phyloP scores from a whole-genome alignment of 2,888 invertebrate species.

The Drosophila vallismaia region DNA sequence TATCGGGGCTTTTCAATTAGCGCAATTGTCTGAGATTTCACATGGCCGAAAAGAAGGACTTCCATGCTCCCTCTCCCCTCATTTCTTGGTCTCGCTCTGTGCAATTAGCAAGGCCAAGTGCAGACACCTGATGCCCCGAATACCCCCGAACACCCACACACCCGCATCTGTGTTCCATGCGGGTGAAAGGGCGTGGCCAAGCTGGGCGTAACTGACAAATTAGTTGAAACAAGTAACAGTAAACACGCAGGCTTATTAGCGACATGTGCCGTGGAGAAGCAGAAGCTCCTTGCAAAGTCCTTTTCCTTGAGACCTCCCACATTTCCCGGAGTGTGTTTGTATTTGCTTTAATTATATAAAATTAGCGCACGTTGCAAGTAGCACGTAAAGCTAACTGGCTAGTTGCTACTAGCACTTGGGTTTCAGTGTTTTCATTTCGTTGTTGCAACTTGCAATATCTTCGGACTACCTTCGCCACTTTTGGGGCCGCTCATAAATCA shows the following conservation, averaged over 20 bases:
- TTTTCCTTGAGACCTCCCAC: constrained; percentile 41
- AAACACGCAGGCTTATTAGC: constrained; percentile 78
- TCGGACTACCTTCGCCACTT: constrained; percentile 13
- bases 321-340: constrained; percentile 53
- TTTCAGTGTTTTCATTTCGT: constrained; percentile 1
- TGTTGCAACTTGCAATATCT: constrained; percentile 18
- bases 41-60: constrained; percentile 55
- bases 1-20: constrained; percentile 76
- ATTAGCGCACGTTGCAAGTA: constrained; percentile 78
- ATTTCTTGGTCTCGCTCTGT: constrained; percentile 32
- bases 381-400: constrained; percentile 60
- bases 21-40: constrained; percentile 74
- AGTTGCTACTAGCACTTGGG: constrained; percentile 7
- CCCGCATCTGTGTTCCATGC: constrained; percentile 51
- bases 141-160: constrained; percentile 3
- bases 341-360: constrained; percentile 77
- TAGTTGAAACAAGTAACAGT: constrained; percentile 75
- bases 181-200: constrained; percentile 48
- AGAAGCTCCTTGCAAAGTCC: constrained; percentile 4
- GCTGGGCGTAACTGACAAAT: constrained; percentile 73
- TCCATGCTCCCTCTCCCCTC: constrained; percentile 24
- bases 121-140: constrained; percentile 70
- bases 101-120: constrained; percentile 74
- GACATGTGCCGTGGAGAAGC: constrained; percentile 56
- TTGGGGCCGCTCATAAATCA: constrained; percentile 70